Evolutionary conservation across 2,888 invertebrate genomes (phyloP).

Genomic region (Labia minor): DNA sequence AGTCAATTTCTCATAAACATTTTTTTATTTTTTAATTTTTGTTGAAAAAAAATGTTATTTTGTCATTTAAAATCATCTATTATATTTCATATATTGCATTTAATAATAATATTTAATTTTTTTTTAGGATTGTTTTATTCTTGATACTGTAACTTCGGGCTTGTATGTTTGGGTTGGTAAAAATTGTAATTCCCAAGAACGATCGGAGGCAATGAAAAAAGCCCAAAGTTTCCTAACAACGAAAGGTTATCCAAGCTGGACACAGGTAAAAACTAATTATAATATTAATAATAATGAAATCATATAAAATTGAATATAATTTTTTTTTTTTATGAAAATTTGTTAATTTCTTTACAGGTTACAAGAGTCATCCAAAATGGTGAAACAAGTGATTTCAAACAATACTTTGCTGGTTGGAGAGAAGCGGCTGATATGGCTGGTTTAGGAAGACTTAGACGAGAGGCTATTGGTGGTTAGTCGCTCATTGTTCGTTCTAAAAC

Average conservation of each 20-base stretch:
- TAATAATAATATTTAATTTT: too few species aligned
- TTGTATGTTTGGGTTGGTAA: conserved; percentile 80
- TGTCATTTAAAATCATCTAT: too few species aligned
- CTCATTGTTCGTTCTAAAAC: too few species aligned
- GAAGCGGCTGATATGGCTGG: conserved; percentile 45
- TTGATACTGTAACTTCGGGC: conserved; percentile 66
- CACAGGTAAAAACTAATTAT: conserved; percentile 33
- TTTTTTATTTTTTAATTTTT: too few species aligned
- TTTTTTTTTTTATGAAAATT: not conserved
- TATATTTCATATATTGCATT: too few species aligned
- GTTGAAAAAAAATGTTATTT: too few species aligned
- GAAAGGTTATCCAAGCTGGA: conserved; percentile 68
- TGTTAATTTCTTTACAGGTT: conserved; percentile 36
- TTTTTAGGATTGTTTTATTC: conserved; percentile 60
- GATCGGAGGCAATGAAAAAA: conserved; percentile 59
- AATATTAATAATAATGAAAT: not conserved
- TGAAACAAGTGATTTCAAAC: conserved; percentile 78
- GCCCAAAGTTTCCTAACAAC: conserved; percentile 52
- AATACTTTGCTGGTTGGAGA: conserved; percentile 74
- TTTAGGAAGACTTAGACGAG: conserved; percentile 32
- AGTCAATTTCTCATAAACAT: too few species aligned
- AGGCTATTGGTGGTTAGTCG: conserved; percentile 31
- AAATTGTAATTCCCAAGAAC: conserved; percentile 60
- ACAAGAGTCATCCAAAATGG: conserved; percentile 68
- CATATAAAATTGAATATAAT: not conserved